A percentile compares a stretch with the other conserved stretches of the same genome.
These are phyloP conservation scores for Hipparchia semele DNA, from an alignment of 2,888 invertebrate genomes.

Conservation along the genomic window DNA sequence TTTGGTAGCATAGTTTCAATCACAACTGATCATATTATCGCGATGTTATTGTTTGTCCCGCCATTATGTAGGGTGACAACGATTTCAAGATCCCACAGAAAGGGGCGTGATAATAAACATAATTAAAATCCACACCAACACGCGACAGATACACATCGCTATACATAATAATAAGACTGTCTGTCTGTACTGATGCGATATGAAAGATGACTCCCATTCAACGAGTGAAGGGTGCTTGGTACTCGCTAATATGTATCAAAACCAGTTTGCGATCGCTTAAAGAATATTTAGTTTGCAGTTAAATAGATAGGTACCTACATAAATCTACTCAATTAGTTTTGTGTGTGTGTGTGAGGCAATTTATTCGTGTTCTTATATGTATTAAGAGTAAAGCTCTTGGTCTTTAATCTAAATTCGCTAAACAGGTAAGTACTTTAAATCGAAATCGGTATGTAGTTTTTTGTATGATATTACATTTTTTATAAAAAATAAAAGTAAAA, in stretches of 20 bases:
- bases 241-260: conserved; percentile 21
- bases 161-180: conserved; percentile 42
- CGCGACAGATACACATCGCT: conserved; percentile 44
- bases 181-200: conserved; percentile 41
- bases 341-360: no score
- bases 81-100: conserved; percentile 16
- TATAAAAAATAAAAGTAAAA: no score
- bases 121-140: conserved; percentile 45
- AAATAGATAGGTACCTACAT: neutral
- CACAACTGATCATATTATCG: conserved; percentile 4
- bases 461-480: no score
- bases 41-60: conserved; percentile 5
- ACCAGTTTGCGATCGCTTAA: conserved; percentile 21
- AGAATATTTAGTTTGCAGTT: neutral
- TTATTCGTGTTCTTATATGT: no score
- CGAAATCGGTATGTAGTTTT: no score
- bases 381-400: no score
- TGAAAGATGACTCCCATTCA: conserved; percentile 40
- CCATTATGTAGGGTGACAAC: conserved; percentile 15
- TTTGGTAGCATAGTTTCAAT: conserved; percentile 6
- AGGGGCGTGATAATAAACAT: conserved; percentile 41
- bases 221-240: conserved; percentile 17
- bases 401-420: no score
- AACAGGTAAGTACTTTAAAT: no score
- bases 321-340: neutral